phyloP scores from a whole-genome alignment of 2,113 vertebrate species.

The Rhabdomys dilectus region DNA sequence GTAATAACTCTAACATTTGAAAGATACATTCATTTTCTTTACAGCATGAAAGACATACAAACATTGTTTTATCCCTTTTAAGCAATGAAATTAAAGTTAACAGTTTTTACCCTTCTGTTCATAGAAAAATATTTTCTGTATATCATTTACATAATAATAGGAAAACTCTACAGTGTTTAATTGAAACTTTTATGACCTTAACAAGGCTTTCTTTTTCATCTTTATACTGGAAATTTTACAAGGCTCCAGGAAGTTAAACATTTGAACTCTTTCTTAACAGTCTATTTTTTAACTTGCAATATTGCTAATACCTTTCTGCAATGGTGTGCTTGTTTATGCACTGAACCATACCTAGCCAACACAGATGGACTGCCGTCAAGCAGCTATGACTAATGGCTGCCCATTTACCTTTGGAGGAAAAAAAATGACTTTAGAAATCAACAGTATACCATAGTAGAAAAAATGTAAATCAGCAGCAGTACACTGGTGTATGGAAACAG shows the following conservation, averaged over 20 bases:
- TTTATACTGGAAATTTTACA: constrained; percentile 65
- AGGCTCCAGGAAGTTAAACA: constrained; percentile 70
- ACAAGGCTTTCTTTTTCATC: constrained; percentile 75
- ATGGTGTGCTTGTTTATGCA: constrained; percentile 33
- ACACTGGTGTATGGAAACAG: constrained; percentile 59
- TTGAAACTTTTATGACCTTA: constrained; percentile 61
- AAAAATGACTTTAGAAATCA: constrained; percentile 53
- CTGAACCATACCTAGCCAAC: constrained; percentile 60
- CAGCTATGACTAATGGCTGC: constrained; percentile 52
- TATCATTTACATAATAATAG: constrained; percentile 87
- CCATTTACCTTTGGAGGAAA: constrained; percentile 68
- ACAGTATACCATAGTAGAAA: constrained; percentile 48
- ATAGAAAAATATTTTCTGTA: constrained; percentile 88
- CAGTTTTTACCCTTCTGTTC: constrained; percentile 81
- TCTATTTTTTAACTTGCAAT: constrained; percentile 52
- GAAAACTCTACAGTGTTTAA: constrained; percentile 80
- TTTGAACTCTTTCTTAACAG: neutral
- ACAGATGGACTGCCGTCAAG: constrained; percentile 43
- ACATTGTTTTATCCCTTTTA: constrained; percentile 74
- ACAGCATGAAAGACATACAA: constrained; percentile 90
- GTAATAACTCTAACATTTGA: constrained; percentile 84
- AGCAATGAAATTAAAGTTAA: constrained; percentile 78
- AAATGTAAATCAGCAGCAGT: constrained; percentile 64
- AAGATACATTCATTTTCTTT: constrained; percentile 90
- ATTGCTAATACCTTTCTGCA: constrained; percentile 55